Conservation (phyloP, 2,113 vertebrate species). For the Diadophis punctatus region DNA sequence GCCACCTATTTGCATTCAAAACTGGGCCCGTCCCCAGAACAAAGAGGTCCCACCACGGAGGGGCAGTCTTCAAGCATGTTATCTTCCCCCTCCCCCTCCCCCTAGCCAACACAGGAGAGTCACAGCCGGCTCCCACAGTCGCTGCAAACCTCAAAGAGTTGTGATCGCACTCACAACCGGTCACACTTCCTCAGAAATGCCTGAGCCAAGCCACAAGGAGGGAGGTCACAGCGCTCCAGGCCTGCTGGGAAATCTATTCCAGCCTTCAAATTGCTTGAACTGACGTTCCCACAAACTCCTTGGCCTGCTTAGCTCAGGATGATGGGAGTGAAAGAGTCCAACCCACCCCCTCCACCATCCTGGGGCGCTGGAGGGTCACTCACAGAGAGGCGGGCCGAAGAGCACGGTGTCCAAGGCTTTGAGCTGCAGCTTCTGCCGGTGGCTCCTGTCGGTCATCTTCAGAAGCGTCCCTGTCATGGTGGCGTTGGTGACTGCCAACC, state of each 20-base stretch:
- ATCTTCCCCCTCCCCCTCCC: too few relatives aligned
- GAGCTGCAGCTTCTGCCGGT: conserved; percentile 92
- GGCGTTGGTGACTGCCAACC: conserved; percentile 87
- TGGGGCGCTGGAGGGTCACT: conserved; percentile 53
- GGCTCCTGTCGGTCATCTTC: conserved; percentile 93
- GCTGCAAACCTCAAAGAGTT: not conserved
- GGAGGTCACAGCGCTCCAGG: not conserved
- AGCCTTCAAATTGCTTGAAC: not conserved
- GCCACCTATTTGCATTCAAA: not conserved
- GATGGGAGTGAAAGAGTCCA: not conserved
- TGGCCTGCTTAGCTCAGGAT: not conserved
- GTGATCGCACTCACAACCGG: accelerated
- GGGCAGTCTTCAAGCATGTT: not conserved
- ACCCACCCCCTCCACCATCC: accelerated
- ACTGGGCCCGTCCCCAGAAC: not conserved
- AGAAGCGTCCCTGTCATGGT: conserved; percentile 86
- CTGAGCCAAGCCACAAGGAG: not conserved
- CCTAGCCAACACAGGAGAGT: too few relatives aligned
- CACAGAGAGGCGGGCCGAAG: conserved; percentile 90
- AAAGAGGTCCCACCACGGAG: not conserved
- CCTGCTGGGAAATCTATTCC: not conserved
- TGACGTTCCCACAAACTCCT: not conserved
- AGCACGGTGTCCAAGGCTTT: conserved; percentile 94
- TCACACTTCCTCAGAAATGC: accelerated
- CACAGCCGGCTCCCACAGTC: too few relatives aligned